Conservation (phyloP, 2,888 invertebrate genomes). For the Marasmarcha lunaedactyla region DNA sequence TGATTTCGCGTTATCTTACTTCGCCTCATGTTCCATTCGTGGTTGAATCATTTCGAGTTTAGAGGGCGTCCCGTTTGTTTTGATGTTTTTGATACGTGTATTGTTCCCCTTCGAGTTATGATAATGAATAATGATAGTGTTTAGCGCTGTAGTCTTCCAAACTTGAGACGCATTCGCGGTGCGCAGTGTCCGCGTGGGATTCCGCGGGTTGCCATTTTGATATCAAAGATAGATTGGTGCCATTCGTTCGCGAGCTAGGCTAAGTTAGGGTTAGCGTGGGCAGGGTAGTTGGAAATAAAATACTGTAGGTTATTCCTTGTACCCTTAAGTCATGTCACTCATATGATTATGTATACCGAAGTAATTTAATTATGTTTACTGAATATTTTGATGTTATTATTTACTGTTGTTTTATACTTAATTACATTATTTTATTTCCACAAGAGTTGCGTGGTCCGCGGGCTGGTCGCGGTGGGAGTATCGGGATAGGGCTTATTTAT, state of each 20-base stretch:
- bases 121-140: conserved; percentile 41
- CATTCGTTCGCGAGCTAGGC: conserved; percentile 67
- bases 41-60: no score
- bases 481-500: conserved; percentile 59
- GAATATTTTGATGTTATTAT: conserved; percentile 20
- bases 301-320: conserved; percentile 30
- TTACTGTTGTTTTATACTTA: conserved; percentile 38
- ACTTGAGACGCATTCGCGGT: conserved; percentile 39
- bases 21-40: no score
- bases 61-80: conserved; percentile 23
- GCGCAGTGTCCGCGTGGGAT: conserved; percentile 54
- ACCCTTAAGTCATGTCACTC: not conserved
- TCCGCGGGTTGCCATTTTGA: conserved; percentile 68
- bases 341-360: conserved; percentile 26
- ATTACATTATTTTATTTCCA: conserved; percentile 61
- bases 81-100: conserved; percentile 23
- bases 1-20: conserved; percentile 15
- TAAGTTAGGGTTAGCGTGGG: conserved; percentile 68
- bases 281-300: conserved; percentile 67
- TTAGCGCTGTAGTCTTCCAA: conserved; percentile 70
- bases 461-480: conserved; percentile 65
- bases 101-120: conserved; percentile 44
- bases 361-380: conserved; percentile 35
- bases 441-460: conserved; percentile 60
- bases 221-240: conserved; percentile 72